Conservation (phyloP, 2,113 vertebrate species). For the Albula goreensis region DNA sequence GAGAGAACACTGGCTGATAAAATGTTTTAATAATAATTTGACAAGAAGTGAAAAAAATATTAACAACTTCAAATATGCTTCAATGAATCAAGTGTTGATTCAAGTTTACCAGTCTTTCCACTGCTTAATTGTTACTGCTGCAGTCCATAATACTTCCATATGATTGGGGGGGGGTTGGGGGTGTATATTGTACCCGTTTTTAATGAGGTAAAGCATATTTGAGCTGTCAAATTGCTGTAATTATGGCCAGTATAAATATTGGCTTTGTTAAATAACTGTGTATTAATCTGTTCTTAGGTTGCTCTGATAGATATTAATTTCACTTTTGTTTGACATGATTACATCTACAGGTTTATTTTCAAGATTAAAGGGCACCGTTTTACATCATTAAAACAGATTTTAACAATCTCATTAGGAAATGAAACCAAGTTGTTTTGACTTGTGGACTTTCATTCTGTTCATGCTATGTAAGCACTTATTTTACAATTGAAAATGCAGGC, state of each 20-base stretch:
- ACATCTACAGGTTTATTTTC: slow-evolving; percentile 57
- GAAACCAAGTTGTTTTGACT: slow-evolving; percentile 30
- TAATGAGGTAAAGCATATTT: slow-evolving; percentile 65
- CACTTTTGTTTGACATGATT: slow-evolving; percentile 67
- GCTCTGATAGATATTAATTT: slow-evolving; percentile 66
- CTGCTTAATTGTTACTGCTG: slow-evolving; percentile 14
- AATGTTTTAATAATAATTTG: not conserved
- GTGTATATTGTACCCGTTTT: slow-evolving; percentile 16
- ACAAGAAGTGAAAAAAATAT: not conserved
- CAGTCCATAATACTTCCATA: not conserved
- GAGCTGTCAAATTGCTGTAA: slow-evolving; percentile 34
- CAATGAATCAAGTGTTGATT: not conserved
- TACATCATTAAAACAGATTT: slow-evolving; percentile 58
- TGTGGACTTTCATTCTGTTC: not conserved
- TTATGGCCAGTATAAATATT: slow-evolving; percentile 21
- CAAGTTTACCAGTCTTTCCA: not conserved
- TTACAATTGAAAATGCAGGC: not conserved
- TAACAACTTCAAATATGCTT: not conserved
- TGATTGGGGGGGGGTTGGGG: not conserved
- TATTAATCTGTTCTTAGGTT: slow-evolving; percentile 54
- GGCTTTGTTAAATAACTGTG: slow-evolving; percentile 61
- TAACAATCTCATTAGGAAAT: slow-evolving; percentile 61
- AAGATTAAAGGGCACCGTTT: slow-evolving; percentile 57
- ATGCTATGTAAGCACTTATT: not conserved
- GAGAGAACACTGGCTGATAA: not conserved